These are phyloP conservation scores for Anomalospiza imberbis DNA, from an alignment of 2,797 vertebrate genomes.

Conservation along the genomic window DNA sequence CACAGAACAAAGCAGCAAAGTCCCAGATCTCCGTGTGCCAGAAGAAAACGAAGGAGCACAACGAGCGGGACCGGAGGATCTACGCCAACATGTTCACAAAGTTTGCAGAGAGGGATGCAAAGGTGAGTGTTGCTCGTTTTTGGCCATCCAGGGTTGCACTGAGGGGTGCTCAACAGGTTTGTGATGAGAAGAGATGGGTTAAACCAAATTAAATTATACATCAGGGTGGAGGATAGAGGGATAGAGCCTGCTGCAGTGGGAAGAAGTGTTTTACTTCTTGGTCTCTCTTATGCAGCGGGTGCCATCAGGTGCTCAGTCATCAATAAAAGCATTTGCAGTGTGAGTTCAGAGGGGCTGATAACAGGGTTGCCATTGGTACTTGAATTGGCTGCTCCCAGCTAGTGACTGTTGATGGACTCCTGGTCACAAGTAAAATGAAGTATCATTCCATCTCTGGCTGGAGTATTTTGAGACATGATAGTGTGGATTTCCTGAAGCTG, in stretches of 20 bases:
- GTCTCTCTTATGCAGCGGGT: neutral
- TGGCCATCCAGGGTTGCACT: neutral
- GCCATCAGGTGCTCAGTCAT: neutral
- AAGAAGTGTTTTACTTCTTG: neutral
- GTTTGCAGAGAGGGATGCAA: slow-evolving; percentile 90
- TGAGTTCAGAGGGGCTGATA: neutral
- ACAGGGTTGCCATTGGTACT: neutral
- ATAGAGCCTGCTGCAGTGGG: neutral
- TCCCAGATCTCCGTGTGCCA: slow-evolving; percentile 87
- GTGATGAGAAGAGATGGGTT: neutral
- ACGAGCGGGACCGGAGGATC: slow-evolving; percentile 88
- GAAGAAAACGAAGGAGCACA: slow-evolving; percentile 88
- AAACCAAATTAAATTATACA: neutral
- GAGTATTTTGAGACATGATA: slow-evolving; percentile 41
- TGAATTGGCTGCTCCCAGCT: neutral
- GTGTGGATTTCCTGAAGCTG: slow-evolving; percentile 32
- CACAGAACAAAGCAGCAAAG: slow-evolving; percentile 87
- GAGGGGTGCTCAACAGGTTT: neutral
- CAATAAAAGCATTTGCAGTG: neutral
- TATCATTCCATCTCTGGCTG: neutral
- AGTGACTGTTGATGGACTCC: neutral
- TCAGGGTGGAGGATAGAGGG: neutral
- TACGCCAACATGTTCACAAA: slow-evolving; percentile 98
- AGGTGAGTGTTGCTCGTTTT: slow-evolving; percentile 70
- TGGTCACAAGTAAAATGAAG: neutral